Percentiles rank a stretch among this genome's conserved stretches.
Evolutionary conservation across 2,113 vertebrate species (phyloP).

Genomic region (Myrmecobius fasciatus): DNA sequence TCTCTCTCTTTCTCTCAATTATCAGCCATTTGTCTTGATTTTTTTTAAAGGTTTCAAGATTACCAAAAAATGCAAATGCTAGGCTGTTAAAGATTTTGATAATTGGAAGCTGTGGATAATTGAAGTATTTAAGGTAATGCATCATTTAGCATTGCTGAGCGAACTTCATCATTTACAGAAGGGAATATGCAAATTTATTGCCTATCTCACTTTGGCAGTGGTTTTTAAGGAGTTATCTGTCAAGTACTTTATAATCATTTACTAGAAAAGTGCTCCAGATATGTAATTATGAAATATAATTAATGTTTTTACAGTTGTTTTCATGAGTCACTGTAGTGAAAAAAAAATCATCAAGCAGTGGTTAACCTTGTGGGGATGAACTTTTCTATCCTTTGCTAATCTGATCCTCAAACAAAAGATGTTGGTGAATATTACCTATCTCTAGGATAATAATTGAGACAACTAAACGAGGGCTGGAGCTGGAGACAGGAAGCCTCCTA

Average conservation of each 20-base stretch:
- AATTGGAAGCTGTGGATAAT: not conserved
- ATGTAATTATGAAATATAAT: not conserved
- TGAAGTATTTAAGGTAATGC: not conserved
- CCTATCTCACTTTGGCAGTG: not conserved
- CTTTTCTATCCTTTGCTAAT: not conserved
- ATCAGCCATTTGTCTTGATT: not conserved
- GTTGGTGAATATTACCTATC: not conserved
- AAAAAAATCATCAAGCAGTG: not conserved
- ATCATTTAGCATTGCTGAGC: not conserved
- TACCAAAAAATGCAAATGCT: not conserved
- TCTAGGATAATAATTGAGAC: not conserved
- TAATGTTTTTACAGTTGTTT: conserved; percentile 1
- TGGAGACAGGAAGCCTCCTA: not conserved
- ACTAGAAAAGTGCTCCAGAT: not conserved
- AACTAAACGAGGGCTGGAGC: not conserved
- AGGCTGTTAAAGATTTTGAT: not conserved
- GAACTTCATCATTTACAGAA: conserved; percentile 24
- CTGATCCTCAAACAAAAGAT: not conserved
- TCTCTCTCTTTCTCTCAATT: not conserved
- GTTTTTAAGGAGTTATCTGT: not conserved
- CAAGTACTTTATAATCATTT: not conserved
- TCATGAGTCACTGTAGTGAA: not conserved
- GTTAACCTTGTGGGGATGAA: not conserved
- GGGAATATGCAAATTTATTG: not conserved
- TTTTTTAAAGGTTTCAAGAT: not conserved